Evolutionary conservation across 2,797 vertebrate species (phyloP).

Genomic region (Borostomias antarcticus): DNA sequence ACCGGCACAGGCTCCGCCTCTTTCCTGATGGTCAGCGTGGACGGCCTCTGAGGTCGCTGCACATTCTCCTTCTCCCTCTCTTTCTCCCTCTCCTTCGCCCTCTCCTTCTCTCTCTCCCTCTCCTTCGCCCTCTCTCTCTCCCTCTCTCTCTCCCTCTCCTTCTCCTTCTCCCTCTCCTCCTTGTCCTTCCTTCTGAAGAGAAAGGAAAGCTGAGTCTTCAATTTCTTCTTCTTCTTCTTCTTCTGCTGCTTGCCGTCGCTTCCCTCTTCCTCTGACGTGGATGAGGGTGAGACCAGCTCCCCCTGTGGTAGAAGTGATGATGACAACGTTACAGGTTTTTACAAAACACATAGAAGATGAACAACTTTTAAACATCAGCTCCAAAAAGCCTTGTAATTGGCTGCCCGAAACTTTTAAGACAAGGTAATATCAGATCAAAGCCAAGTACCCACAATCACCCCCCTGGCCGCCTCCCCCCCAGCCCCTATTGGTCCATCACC

Average conservation of each 20-base stretch:
- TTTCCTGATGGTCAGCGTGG: neutral
- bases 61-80: constrained; percentile 31
- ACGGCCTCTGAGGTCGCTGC: constrained; percentile 30
- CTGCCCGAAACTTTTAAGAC: too few species aligned
- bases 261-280: constrained; percentile 67
- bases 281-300: constrained; percentile 36
- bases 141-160: constrained; percentile 38
- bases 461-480: too few species aligned
- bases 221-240: constrained; percentile 60
- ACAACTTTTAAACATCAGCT: neutral
- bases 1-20: fast-evolving
- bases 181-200: constrained; percentile 55
- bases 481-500: too few species aligned
- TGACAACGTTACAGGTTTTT: neutral
- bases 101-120: constrained; percentile 44
- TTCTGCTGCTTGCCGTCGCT: constrained; percentile 45
- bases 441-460: too few species aligned
- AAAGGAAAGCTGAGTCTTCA: constrained; percentile 56
- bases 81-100: constrained; percentile 60
- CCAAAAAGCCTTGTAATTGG: too few species aligned
- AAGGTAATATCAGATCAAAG: neutral
- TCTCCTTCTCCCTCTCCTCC: constrained; percentile 34
- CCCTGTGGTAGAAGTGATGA: constrained; percentile 39
- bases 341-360: neutral
- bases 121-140: constrained; percentile 66